Conservation (phyloP, 2,888 invertebrate genomes). For the Charanyca ferruginea region DNA sequence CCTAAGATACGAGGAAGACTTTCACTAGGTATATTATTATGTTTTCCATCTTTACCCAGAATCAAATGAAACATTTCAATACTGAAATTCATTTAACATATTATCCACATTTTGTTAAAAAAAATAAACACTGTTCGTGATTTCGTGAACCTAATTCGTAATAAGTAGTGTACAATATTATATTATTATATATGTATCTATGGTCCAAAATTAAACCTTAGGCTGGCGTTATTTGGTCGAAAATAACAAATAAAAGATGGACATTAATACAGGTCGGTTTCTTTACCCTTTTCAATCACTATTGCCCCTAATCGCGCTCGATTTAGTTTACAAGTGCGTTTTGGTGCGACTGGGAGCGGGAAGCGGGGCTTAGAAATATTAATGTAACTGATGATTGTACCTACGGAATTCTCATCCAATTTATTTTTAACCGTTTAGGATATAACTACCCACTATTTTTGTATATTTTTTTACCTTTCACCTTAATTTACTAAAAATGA, state of each 20-base stretch:
- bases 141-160: slow-evolving; percentile 59
- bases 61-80: slow-evolving; percentile 3
- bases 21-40: too few species aligned
- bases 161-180: slow-evolving; percentile 63
- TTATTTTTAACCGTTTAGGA: too few species aligned
- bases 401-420: too few species aligned
- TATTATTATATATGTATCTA: slow-evolving; percentile 63
- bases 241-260: slow-evolving; percentile 77
- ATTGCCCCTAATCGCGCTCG: slow-evolving; percentile 88
- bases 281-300: slow-evolving; percentile 89
- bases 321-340: slow-evolving; percentile 80
- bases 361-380: slow-evolving; percentile 29
- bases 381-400: background rate
- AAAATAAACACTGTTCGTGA: slow-evolving; percentile 39
- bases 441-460: too few species aligned
- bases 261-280: slow-evolving; percentile 80
- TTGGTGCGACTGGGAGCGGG: slow-evolving; percentile 57
- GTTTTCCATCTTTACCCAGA: background rate
- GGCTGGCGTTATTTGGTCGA: slow-evolving; percentile 72
- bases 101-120: slow-evolving; percentile 27
- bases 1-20: background rate
- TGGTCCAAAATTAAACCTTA: slow-evolving; percentile 72
- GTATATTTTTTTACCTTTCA: too few species aligned
- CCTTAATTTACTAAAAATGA: too few species aligned
- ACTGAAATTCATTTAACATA: slow-evolving; percentile 25